Percentiles rank a stretch among this genome's conserved stretches.
These are phyloP conservation scores for Arrhamphus sclerolepis DNA, from an alignment of 2,797 vertebrate genomes.

Conservation along the genomic window DNA sequence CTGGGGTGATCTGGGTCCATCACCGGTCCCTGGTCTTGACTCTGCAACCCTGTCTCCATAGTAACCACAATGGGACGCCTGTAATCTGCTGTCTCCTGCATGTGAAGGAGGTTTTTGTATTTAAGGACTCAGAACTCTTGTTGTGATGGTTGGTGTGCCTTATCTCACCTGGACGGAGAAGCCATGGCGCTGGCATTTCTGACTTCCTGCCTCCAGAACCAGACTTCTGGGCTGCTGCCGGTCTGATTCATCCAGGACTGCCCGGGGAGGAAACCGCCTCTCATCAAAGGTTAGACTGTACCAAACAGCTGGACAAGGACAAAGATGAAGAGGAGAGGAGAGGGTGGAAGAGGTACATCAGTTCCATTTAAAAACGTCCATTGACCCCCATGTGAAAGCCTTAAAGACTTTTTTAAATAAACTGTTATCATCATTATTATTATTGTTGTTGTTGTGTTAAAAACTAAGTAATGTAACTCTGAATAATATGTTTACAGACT, in stretches of 20 bases:
- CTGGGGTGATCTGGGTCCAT: constrained; percentile 89
- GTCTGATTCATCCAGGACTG: constrained; percentile 84
- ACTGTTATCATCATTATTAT: too few relatives aligned
- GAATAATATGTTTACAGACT: too few relatives aligned
- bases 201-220: constrained; percentile 59
- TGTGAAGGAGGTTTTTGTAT: background rate
- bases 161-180: constrained; percentile 90
- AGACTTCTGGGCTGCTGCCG: constrained; percentile 66
- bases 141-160: background rate
- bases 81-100: constrained; percentile 90
- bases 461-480: too few relatives aligned
- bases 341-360: too few relatives aligned
- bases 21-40: constrained; percentile 80
- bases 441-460: too few relatives aligned
- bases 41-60: constrained; percentile 82
- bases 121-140: background rate
- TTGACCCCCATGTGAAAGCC: too few relatives aligned
- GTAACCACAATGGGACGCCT: constrained; percentile 87
- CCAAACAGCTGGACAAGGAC: constrained; percentile 73
- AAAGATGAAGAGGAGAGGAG: background rate
- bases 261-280: constrained; percentile 85
- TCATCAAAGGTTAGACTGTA: constrained; percentile 87
- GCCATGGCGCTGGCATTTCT: constrained; percentile 78
- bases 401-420: too few relatives aligned
- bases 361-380: too few relatives aligned